phyloP scores from a whole-genome alignment of 2,797 vertebrate species.

The Lateolabrax maculatus region DNA sequence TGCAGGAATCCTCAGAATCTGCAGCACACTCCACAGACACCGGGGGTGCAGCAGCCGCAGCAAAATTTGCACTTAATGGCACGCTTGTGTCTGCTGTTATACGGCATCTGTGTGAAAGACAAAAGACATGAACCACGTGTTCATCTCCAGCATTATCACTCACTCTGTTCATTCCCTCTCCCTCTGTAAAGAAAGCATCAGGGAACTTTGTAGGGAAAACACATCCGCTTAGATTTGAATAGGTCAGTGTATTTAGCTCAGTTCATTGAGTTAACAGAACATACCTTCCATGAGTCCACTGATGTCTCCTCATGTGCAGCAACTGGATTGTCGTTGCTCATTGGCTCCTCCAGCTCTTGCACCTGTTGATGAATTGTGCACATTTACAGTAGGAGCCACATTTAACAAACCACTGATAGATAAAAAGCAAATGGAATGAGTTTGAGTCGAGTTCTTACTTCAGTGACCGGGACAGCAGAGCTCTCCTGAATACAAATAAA shows the following conservation, averaged over 20 bases:
- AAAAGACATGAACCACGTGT: neutral
- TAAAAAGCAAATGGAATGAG: neutral
- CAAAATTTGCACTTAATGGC: conserved; percentile 11
- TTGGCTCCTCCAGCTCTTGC: conserved; percentile 17
- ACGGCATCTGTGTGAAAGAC: conserved; percentile 12
- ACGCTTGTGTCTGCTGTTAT: conserved; percentile 18
- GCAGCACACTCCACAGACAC: neutral
- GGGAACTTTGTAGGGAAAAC: neutral
- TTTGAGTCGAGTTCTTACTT: conserved; percentile 53
- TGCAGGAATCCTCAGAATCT: conserved; percentile 10
- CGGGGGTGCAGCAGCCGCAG: neutral
- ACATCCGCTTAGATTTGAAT: too few species aligned
- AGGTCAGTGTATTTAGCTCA: neutral
- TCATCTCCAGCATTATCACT: neutral
- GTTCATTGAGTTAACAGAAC: conserved; percentile 3
- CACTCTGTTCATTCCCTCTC: neutral
- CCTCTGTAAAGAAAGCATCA: neutral
- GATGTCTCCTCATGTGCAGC: neutral
- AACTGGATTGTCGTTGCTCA: neutral
- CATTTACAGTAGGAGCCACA: neutral
- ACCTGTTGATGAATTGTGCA: conserved; percentile 22
- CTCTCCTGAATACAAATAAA: conserved; percentile 52
- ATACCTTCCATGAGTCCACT: conserved; percentile 31
- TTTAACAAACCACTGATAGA: neutral
- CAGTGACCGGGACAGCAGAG: conserved; percentile 44